Evolutionary conservation across 1,140 invertebrate genomes (phyloP).

Genomic region (Tetramorium parvispinum): DNA sequence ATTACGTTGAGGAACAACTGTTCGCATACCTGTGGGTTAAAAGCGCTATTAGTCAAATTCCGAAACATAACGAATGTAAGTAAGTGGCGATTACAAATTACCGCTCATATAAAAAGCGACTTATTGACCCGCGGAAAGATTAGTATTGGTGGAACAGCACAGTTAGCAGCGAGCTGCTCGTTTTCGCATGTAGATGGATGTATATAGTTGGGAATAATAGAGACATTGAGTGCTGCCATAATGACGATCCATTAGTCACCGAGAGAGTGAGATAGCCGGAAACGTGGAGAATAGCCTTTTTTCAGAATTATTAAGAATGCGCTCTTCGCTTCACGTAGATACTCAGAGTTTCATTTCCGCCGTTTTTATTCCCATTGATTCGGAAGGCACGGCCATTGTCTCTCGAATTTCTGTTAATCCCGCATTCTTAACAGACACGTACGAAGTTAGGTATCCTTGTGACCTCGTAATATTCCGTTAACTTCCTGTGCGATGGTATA

Average conservation of each 20-base stretch:
- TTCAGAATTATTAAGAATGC: conserved; percentile 34
- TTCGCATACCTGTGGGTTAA: conserved; percentile 2
- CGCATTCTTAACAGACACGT: conserved; percentile 12
- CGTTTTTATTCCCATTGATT: conserved; percentile 21
- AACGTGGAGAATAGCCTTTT: conserved; percentile 31
- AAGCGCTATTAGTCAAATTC: conserved; percentile 34
- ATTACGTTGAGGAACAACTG: conserved; percentile 27
- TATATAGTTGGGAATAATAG: conserved; percentile 51
- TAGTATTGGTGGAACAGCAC: conserved; percentile 35
- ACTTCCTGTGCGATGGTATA: conserved; percentile 10
- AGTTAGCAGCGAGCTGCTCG: conserved; percentile 4
- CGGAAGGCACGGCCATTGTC: conserved; percentile 8
- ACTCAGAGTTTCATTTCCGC: conserved; percentile 29
- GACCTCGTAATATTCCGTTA: conserved; percentile 23
- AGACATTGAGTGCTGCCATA: conserved; percentile 52
- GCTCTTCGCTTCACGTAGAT: background rate
- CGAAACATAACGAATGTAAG: conserved; percentile 7
- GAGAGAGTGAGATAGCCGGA: conserved; percentile 31
- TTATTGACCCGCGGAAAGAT: conserved; percentile 67
- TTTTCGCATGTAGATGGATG: conserved; percentile 49
- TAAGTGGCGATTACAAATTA: conserved; percentile 24
- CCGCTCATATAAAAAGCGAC: conserved; percentile 21
- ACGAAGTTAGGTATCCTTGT: conserved; percentile 7
- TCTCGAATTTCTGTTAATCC: conserved; percentile 13
- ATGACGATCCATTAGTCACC: conserved; percentile 65